phyloP scores from a whole-genome alignment of 1,140 invertebrate species.

The Olivierus martensii region DNA sequence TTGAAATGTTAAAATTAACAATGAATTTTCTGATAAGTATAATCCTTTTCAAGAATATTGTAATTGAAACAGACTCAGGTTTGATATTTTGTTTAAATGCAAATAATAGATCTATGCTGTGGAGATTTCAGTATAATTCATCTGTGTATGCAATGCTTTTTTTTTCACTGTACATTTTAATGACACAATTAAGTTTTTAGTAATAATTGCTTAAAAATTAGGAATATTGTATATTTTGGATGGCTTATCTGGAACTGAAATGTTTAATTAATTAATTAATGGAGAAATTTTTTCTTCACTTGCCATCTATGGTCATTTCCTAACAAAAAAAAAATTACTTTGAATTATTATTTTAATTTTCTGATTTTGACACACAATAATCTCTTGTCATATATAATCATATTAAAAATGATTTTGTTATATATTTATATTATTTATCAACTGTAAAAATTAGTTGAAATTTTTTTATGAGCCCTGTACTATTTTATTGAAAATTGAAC shows the following conservation, averaged over 20 bases:
- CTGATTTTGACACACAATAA: too few relatives aligned
- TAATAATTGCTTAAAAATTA: conserved; percentile 37
- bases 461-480: too few relatives aligned
- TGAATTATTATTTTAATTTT: too few relatives aligned
- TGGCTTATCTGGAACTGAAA: conserved; percentile 31
- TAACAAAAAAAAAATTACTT: too few relatives aligned
- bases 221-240: conserved; percentile 42
- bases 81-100: conserved; percentile 40
- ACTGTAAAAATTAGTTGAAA: too few relatives aligned
- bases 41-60: too few relatives aligned
- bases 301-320: conserved; percentile 35
- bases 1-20: too few relatives aligned
- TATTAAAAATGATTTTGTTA: too few relatives aligned
- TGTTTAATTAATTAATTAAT: conserved; percentile 35
- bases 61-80: conserved; percentile 48
- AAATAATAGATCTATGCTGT: conserved; percentile 24
- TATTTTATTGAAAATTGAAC: too few relatives aligned
- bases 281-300: conserved; percentile 56
- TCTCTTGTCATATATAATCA: too few relatives aligned
- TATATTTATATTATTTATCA: too few relatives aligned
- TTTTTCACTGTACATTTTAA: conserved; percentile 1
- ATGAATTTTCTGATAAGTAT: too few relatives aligned
- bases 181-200: conserved; percentile 12
- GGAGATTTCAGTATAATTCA: conserved; percentile 30
- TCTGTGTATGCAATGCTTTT: conserved; percentile 46